Evolutionary conservation across 2,888 invertebrate species (phyloP).

Genomic region (Synanthedon myopaeformis): DNA sequence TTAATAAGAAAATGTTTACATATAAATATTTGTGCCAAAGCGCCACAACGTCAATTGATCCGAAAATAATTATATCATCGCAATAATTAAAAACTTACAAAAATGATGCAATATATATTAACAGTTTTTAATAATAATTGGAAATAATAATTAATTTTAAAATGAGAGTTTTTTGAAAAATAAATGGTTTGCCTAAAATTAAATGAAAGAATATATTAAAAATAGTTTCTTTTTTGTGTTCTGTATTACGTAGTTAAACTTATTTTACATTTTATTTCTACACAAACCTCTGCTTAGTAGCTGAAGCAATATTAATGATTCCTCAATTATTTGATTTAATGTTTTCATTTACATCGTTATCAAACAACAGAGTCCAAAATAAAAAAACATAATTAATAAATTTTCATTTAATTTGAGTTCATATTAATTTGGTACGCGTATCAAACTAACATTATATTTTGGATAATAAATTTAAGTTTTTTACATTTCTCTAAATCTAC

Average conservation of each 20-base stretch:
- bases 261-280: too few relatives aligned
- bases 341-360: constrained; percentile 21
- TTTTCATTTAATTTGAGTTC: constrained; percentile 14
- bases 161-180: too few relatives aligned
- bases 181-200: too few relatives aligned
- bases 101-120: constrained; percentile 25
- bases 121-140: too few relatives aligned
- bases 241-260: too few relatives aligned
- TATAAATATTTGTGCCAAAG: constrained; percentile 19
- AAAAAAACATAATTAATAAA: constrained; percentile 5
- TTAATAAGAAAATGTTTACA: constrained; percentile 9
- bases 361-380: constrained; percentile 33
- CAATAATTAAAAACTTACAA: constrained; percentile 18
- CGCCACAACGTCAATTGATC: constrained; percentile 9
- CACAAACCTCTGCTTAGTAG: too few relatives aligned
- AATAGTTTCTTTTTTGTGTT: too few relatives aligned
- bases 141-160: too few relatives aligned
- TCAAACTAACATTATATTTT: too few relatives aligned
- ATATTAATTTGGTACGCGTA: too few relatives aligned
- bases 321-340: constrained; percentile 2
- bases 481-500: constrained; percentile 67
- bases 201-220: too few relatives aligned
- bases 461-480: neutral
- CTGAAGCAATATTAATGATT: constrained; percentile 25
- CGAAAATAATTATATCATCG: constrained; percentile 3